Evolutionary conservation across 2,888 invertebrate species (phyloP), one percentile per base, ranked within the genome.

Genomic region (Empis stercorea): DNA sequence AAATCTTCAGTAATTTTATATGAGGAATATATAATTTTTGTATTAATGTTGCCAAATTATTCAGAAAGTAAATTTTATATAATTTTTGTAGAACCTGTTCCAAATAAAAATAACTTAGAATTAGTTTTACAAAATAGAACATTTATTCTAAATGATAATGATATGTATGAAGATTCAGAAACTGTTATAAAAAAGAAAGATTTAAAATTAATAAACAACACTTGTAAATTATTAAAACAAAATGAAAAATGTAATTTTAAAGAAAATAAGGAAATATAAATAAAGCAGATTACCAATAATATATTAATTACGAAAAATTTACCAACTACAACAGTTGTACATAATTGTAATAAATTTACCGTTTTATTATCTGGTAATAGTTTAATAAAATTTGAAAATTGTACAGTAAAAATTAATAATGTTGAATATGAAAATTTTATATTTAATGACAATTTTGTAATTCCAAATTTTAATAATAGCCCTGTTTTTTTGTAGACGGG

Each of bases 41-140:
- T 48, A 11, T 17, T 48, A 48, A 14, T 48, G n/a, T 37, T 50
- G 9, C 46, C 50, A 44, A 46, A 34, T n/a, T 50, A 50, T 44
- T 30, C 40, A 37, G 44, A 46, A 11, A 15, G 10, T 32, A 44
- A 6, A 6, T 44, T 20, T 43, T 43, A 40, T 30, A 47, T 39
- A 45, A 34, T 50, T 40, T 17, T 46, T 34, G 34, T 48, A 6
- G 48, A 50, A 38, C 48, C 50, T 11, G 41, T 47, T 30, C 50
- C 46, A 14, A 49, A 44, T 14, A 46, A 49, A 41, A 46, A 44
- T 23, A 44, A 40, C 23, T 23, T 44, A 45, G 45, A 50, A 47
- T 6, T 37, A 15, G 10, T 14, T 37, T 10, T 38, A 10, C 10
- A 38, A 38, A 15, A 17, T 16, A 38, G 15, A 10, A 16, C 10